These are phyloP conservation scores for Aythya baeri DNA, from an alignment of 2,113 vertebrate genomes.

Conservation along the genomic window DNA sequence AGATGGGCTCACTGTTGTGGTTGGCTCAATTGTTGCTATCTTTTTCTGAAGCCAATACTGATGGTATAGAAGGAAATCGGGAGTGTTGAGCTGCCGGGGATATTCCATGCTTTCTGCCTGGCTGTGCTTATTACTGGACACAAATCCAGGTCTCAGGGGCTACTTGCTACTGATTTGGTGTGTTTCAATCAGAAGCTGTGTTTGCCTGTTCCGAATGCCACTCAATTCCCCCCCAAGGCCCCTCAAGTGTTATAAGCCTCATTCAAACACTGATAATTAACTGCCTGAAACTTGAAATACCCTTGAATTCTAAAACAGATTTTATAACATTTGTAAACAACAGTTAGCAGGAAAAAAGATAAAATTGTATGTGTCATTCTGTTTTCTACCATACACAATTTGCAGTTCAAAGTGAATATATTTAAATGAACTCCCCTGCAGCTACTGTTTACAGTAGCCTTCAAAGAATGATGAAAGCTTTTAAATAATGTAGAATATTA, in stretches of 20 bases:
- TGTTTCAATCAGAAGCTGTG: neutral
- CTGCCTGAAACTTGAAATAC: slow-evolving; percentile 31
- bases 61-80: neutral
- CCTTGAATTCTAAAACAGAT: slow-evolving; percentile 41
- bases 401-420: slow-evolving; percentile 73
- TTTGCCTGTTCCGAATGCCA: neutral
- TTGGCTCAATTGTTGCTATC: fast-evolving
- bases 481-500: slow-evolving; percentile 62
- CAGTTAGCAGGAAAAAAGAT: slow-evolving; percentile 55
- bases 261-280: slow-evolving; percentile 54
- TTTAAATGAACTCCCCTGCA: slow-evolving; percentile 67
- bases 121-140: neutral
- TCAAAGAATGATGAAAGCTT: slow-evolving; percentile 64
- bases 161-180: neutral
- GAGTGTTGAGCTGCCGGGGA: neutral
- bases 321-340: slow-evolving; percentile 64
- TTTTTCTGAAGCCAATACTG: neutral
- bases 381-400: slow-evolving; percentile 64
- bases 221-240: neutral
- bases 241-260: neutral
- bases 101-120: neutral
- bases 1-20: neutral
- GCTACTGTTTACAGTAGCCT: slow-evolving; percentile 66
- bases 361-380: slow-evolving; percentile 57
- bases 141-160: neutral